These are phyloP conservation scores for Periphyllus acericola DNA, from an alignment of 2,888 invertebrate species.

Conservation along the genomic window DNA sequence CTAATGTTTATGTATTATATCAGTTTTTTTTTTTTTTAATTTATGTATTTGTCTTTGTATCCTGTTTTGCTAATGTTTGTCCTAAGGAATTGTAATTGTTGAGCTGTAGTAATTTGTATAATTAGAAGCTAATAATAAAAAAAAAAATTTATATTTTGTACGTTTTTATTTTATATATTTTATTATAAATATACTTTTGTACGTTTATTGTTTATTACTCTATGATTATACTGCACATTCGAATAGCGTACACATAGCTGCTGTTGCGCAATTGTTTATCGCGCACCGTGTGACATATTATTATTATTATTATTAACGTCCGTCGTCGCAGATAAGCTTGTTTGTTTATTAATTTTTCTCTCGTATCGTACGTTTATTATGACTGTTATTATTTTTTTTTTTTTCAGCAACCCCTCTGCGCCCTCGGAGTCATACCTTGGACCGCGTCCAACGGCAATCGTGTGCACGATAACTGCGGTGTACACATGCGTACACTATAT, in stretches of 20 bases:
- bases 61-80: too few species aligned
- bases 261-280: background rate
- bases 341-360: background rate
- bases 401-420: background rate
- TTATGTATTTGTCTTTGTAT: too few species aligned
- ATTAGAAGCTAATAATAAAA: too few species aligned
- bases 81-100: too few species aligned
- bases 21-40: too few species aligned
- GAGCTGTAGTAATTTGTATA: too few species aligned
- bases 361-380: background rate
- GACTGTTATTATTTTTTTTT: background rate
- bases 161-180: too few species aligned
- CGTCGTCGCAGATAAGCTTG: background rate
- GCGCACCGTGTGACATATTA: background rate
- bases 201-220: background rate
- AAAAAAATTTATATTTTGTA: too few species aligned
- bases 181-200: too few species aligned
- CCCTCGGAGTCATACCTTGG: background rate
- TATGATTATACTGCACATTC: too few species aligned
- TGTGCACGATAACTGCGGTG: conserved; percentile 46
- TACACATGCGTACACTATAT: conserved; percentile 36
- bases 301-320: background rate
- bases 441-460: conserved; percentile 22
- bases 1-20: too few species aligned
- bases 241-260: too few species aligned